Evolutionary conservation across 2,888 invertebrate genomes (phyloP).

Genomic region (Cremastinae sp.): DNA sequence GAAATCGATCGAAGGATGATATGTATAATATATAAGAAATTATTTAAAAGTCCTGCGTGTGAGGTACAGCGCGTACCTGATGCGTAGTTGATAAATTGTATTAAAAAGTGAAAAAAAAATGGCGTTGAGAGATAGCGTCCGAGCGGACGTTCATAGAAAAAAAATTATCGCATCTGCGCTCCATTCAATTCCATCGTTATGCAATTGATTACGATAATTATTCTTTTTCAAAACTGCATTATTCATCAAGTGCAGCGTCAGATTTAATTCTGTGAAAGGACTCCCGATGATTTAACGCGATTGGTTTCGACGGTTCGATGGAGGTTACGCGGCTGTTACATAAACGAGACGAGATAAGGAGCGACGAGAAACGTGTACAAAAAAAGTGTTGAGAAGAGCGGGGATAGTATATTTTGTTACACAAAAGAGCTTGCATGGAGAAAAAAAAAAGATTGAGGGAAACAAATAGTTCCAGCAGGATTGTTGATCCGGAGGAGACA

Average conservation of each 20-base stretch:
- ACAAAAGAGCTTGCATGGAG: constrained; percentile 63
- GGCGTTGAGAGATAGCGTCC: constrained; percentile 45
- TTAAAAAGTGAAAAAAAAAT: constrained; percentile 39
- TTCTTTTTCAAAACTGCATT: constrained; percentile 21
- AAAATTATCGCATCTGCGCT: constrained; percentile 36
- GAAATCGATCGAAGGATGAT: constrained; percentile 42
- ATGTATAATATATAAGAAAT: constrained; percentile 18
- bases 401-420: constrained; percentile 79
- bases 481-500: constrained; percentile 46
- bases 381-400: constrained; percentile 68
- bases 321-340: constrained; percentile 54
- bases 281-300: background rate
- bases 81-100: constrained; percentile 53
- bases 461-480: constrained; percentile 12
- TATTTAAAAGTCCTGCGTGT: constrained; percentile 41
- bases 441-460: constrained; percentile 15
- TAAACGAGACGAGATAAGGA: constrained; percentile 62
- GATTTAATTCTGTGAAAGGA: no score
- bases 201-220: constrained; percentile 32
- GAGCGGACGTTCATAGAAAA: constrained; percentile 38
- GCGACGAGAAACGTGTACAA: constrained; percentile 56
- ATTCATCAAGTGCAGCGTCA: no score
- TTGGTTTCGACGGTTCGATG: constrained; percentile 32
- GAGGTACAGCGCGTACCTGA: constrained; percentile 24
- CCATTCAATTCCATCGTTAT: constrained; percentile 47